Base-by-base conservation (phyloP, 1,140 invertebrate species). In the Drosophila malerkotliana region DNA sequence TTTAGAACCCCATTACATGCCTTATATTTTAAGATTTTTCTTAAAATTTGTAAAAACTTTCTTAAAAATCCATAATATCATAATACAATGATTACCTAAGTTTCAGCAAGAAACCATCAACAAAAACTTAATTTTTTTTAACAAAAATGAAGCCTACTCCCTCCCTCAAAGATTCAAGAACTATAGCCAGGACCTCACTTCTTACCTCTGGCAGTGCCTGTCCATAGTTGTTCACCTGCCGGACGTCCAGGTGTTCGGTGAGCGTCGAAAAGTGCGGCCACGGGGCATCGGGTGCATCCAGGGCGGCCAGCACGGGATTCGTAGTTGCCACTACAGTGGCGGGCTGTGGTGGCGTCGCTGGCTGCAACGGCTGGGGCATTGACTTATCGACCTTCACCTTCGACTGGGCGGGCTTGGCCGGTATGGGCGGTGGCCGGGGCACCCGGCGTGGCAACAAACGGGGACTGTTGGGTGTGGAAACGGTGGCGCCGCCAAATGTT, bases 401-500 rank as follows among this genome's bases (percentile, higher is more conserved):
- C 41, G 55, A 63, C 47, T 80, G 83, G 1, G 56, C 58, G 1
- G 91, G 88, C 47, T 91, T 88, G 26, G 91, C 88, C 4, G 94
- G 93, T 14, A 92, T 83, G 7, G 94, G 94, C 18, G 94, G 93
- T 59, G 94, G 93, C 44, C 93, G 94, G 32, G 77, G 53, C 30
- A 92, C 88, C 3, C 94, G 92, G 12, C 95, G 93, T 4, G 95
- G 94, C 92, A 95, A 78, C 12, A 96, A 90, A 57, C 95, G 92
- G 7, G 95, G 95, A 90, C 95, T 95, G 68, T 94, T 95, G 8
- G 95, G 94, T 1, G 94, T 95, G 48, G 94, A 94, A 34, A 44
- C 60, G 0, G 72, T 51, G 10, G 58, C 49, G 51, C 72, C n/a
- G 68, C 67, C n/a, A 60, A 37, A 37, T 10, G 34, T 4, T 12